Evolutionary conservation across 1,140 invertebrate species (phyloP).

Genomic region (Schlechtendalia chinensis): DNA sequence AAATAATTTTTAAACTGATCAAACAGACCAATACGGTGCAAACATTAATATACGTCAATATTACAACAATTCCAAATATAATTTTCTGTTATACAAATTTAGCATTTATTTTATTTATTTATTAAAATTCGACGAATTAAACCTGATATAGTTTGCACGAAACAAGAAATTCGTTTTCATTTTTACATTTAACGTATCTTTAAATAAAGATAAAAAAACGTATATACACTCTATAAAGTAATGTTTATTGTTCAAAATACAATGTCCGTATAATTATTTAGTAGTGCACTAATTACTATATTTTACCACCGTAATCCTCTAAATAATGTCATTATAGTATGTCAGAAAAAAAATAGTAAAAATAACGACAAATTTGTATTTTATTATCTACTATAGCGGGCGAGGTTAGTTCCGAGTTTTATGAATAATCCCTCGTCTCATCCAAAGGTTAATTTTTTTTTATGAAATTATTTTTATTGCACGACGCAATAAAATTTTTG

Average conservation of each 20-base stretch:
- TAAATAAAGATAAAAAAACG: not conserved
- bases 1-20: too few species aligned
- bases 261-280: not conserved
- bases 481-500: not conserved
- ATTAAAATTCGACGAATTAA: too few species aligned
- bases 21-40: too few species aligned
- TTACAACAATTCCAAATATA: too few species aligned
- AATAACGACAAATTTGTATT: not conserved
- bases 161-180: too few species aligned
- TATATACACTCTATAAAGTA: not conserved
- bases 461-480: not conserved
- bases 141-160: too few species aligned
- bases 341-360: not conserved
- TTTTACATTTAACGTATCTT: too few species aligned
- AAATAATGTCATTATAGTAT: constrained; percentile 9
- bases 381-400: not conserved
- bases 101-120: too few species aligned
- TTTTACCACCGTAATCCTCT: not conserved
- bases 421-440: not conserved
- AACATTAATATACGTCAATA: too few species aligned
- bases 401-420: not conserved
- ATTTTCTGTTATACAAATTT: too few species aligned
- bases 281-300: not conserved
- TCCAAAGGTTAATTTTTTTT: not conserved
- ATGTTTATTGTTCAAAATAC: not conserved